Base-by-base conservation (phyloP, 2,113 vertebrate species). In the Tricholaema leucomelas region DNA sequence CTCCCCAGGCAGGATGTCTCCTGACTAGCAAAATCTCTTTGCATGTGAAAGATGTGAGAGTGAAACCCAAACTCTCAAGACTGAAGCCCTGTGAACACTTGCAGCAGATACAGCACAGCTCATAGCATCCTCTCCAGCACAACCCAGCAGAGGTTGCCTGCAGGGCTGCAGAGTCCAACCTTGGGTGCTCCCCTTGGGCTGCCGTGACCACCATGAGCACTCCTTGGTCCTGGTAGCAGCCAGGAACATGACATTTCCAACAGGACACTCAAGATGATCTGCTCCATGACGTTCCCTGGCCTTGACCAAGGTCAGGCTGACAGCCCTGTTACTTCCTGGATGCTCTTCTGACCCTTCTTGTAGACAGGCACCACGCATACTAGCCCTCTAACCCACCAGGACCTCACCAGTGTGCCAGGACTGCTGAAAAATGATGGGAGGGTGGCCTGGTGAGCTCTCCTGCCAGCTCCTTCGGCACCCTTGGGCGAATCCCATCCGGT, bases 171-270 rank as follows among this genome's bases (percentile, higher is more conserved):
- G 40, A 40, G 46, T 38, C 52, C 12, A 21, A 3, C 52, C 44
- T 31, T 15, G 50, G 7, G 4, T 27, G 30, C 1, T 27, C 58
- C 36, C 18, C 27, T 20, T 2, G 27, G 27, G 33, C 15, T 2
- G 0, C 35, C 30, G 17, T 27, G 27, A 35, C 6, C 59, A 17
- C 38, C 18, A 6, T 0, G 5, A 33, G 5, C 19, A 24, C 50
- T 44, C 25, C 2, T 1, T 9, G 31, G 38, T 23, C n/a, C 12
- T 3, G 3, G 55, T 21, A 59, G 50, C 87, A 81, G 72, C 12
- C 72, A 42, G 74, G 25, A 64, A 30, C 0, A 0, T 28, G 72
- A 27, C 4, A 1, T 8, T 55, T 4, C 66, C 80, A 77, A 14
- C 1, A 2, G 70, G 15, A 55, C 9, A 13, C 23, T 50, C 48